Evolutionary conservation across 1,140 invertebrate genomes (phyloP), one percentile per base, ranked within the genome.

Genomic region (Bombus impatiens): DNA sequence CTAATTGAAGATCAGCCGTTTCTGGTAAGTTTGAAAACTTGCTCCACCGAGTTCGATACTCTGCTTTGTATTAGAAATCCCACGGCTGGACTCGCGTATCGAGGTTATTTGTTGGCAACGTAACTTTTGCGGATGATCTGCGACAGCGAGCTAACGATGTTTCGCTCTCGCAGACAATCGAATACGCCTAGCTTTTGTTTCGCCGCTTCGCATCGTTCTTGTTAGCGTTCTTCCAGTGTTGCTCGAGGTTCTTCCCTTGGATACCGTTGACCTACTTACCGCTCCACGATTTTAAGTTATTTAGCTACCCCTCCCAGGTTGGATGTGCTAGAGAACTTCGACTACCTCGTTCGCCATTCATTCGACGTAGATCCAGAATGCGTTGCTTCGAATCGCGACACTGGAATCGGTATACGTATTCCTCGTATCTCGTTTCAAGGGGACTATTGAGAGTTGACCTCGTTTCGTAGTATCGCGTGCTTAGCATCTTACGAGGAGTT

Each of bases 401-500:
- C 35, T 44, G 32, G 62, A 75, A 87, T 87, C 72, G 35, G 10
- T n/a, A 42, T 74, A 42, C 28, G 22, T 65, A 68, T 32, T 25
- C 75, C 65, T 28, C 74, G n/a, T 68, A 35, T 67, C 32, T 15
- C 57, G 57, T 9, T 75, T 67, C 42, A 62, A 82, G 40, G 53
- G 70, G 70, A 82, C 81, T 65, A 83, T 83, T 53, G 72, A 77
- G 81, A 67, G 81, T 25, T 40, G 74, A 83, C 81, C 81, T 67
- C 59, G 72, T 83, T 83, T 83, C 74, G 32, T 44, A 13, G 74
- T 59, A 35, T 67, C 81, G 42, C 72, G 80, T 62, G 70, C 72
- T 32, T 44, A 18, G 57, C 57, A 77, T 67, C 57, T 44, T n/a
- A 12, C 32, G 22, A 37, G 40, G 35, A 35, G 44, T 67, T 67